Evolutionary conservation across 2,888 invertebrate genomes (phyloP), one percentile per base, ranked within the genome.

Genomic region (Aphidoletes aphidimyza): DNA sequence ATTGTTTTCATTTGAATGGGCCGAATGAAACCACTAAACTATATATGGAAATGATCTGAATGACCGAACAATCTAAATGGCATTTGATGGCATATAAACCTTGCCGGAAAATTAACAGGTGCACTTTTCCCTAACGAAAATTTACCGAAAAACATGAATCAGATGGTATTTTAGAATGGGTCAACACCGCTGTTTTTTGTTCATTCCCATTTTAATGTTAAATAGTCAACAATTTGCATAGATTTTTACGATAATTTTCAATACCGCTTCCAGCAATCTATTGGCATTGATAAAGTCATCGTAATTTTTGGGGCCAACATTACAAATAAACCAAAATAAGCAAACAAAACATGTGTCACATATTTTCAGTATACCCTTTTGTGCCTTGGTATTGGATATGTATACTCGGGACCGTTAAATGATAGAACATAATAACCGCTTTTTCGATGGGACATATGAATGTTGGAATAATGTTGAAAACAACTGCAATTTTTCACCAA

Each of bases 211-310:
- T 54, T 54, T 6, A 3, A 54, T 54, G 54, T 54, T 5, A 22
- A 54, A 5, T 22, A 11, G 54, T 47, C 54, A 54, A n/a, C 54
- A 54, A 22, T 54, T 54, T 22, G 47, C 19, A 54, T 22, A 6
- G 22, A 9, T 22, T 54, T n/a, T 54, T 54, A 5, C 22, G 54
- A 54, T 22, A 47, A 47, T 47, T 47, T 47, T 47, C 47, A 47
- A n/a, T n/a, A n/a, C 19, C 17, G 17, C 3, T 47, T 2, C 17
- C 47, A 11, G 17, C 54, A 54, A 22, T 54, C n/a, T 54, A 54
- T 22, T 54, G 54, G 54, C 54, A 47, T 17, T 47, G 47, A 47
- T 47, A 47, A 47, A 47, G 47, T 47, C 47, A 54, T 54, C 54
- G 54, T 54, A 54, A n/a, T 54, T 54, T 54, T 22, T n/a, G n/a